Evolutionary conservation across 2,113 vertebrate genomes (phyloP).

Genomic region (Rhegmatorhina hoffmannsi): DNA sequence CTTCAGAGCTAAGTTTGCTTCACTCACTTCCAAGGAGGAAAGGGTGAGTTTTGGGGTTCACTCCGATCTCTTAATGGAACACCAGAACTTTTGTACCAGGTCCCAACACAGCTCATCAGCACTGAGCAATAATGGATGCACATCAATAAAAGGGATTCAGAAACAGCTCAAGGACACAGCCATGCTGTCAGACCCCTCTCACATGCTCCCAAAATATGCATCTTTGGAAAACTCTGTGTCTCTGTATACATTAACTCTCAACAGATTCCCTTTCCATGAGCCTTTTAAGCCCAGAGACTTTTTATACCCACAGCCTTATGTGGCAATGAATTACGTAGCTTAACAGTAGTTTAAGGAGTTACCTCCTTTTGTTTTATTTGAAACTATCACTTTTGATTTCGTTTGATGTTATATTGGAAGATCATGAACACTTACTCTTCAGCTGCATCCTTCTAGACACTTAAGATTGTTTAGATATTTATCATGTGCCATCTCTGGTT

Average conservation of each 20-base stretch:
- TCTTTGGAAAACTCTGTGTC: background rate
- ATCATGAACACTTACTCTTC: background rate
- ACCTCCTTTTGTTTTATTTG: background rate
- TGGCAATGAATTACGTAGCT: background rate
- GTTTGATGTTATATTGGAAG: background rate
- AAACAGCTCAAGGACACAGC: background rate
- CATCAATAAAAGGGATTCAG: background rate
- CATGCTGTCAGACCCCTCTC: background rate
- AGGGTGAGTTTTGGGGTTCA: background rate
- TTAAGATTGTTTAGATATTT: background rate
- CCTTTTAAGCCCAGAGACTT: background rate
- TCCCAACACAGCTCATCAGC: background rate
- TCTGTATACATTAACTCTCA: background rate
- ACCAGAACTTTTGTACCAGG: accelerated
- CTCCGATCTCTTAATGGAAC: background rate
- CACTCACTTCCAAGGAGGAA: background rate
- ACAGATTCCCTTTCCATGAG: background rate
- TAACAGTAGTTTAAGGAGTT: background rate
- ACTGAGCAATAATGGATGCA: background rate
- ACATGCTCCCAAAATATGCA: background rate
- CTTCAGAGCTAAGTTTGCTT: slow-evolving; percentile 4
- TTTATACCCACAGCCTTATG: background rate
- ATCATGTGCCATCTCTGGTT: background rate
- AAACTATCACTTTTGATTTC: background rate
- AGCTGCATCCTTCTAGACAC: background rate